Base-by-base conservation (phyloP, 2,797 vertebrate genomes). In the Danio tinwini region DNA sequence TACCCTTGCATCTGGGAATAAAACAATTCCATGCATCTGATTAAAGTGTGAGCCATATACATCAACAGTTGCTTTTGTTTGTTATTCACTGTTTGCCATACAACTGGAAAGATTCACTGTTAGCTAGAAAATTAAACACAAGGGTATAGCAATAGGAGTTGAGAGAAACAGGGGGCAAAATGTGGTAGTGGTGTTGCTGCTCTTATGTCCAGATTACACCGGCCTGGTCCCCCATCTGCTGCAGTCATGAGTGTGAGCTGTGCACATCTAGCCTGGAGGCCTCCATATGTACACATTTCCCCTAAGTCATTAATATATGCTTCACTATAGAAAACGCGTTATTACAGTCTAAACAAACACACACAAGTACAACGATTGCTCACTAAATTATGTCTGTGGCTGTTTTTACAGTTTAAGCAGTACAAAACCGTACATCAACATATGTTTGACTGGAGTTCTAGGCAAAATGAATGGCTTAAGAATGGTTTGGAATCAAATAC, bases 211-310 rank as follows among this genome's bases (percentile, higher is more conserved):
- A 82, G 52, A 82, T 76, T 67, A 80, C 65, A 73, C 67, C 61
- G 61, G 67, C 52, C 62, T 69, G 55, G 52, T 80, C 67, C 14
- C 17, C 73, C 77, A 80, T 80, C 74, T 82, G 81, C 68, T 50
- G 39, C 45, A 65, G 52, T 56, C 44, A 37, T 52, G 44, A 73
- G 56, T 21, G 56, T 47, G n/a, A 69, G 64, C 37, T 8, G 63
- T 70, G 74, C 42, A 49, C 47, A 49, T 58, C 49, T 59, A 80
- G 47, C 83, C 62, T 44, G 12, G 52, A 29, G 80, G 76, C 39
- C 50, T 79, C 72, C 59, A 74, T 76, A 72, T 81, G 70, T 29
- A 47, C 58, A 9, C 2, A 7, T 44, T 29, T 77, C 55, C 45
- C 4, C 14, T 9, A 72, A 72, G 49, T 72, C 50, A 14, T 52